A percentile compares a stretch with the other conserved stretches of the same genome.
These are phyloP conservation scores for Colletes gigas DNA, from an alignment of 1,140 invertebrate genomes.

Conservation along the genomic window DNA sequence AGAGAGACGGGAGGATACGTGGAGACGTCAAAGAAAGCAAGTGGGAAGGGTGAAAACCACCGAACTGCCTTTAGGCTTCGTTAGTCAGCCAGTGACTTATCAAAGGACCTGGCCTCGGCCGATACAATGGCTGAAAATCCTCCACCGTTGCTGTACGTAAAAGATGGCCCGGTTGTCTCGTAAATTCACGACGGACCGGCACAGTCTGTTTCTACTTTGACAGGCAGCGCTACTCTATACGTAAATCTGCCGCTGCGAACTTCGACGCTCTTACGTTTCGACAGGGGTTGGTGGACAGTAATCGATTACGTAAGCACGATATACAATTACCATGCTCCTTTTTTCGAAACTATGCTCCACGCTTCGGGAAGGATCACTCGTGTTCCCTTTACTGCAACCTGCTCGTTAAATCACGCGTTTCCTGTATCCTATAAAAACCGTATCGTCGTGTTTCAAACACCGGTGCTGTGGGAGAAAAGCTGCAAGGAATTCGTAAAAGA, in stretches of 20 bases:
- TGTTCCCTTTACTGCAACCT: too few relatives aligned
- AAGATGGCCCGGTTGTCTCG: conserved; percentile 66
- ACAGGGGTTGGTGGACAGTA: conserved; percentile 45
- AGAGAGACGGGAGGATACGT: background rate
- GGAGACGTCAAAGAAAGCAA: conserved; percentile 19
- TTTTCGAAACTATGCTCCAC: too few relatives aligned
- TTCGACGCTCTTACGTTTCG: conserved; percentile 62
- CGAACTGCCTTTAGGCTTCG: conserved; percentile 55
- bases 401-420: too few relatives aligned
- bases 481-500: too few relatives aligned
- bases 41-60: conserved; percentile 21
- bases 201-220: conserved; percentile 60
- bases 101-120: conserved; percentile 51
- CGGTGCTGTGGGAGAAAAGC: too few relatives aligned
- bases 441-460: too few relatives aligned
- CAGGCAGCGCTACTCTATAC: conserved; percentile 54
- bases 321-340: background rate
- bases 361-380: too few relatives aligned
- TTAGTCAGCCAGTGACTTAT: conserved; percentile 64
- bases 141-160: conserved; percentile 54
- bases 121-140: conserved; percentile 68
- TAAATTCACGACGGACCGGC: conserved; percentile 62
- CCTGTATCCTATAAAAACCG: too few relatives aligned
- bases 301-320: conserved; percentile 54
- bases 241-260: conserved; percentile 57